A percentile compares a stretch with the other conserved stretches of the same genome.
These are phyloP conservation scores for Sciaenops ocellatus DNA, from an alignment of 2,797 vertebrate genomes.

Conservation along the genomic window DNA sequence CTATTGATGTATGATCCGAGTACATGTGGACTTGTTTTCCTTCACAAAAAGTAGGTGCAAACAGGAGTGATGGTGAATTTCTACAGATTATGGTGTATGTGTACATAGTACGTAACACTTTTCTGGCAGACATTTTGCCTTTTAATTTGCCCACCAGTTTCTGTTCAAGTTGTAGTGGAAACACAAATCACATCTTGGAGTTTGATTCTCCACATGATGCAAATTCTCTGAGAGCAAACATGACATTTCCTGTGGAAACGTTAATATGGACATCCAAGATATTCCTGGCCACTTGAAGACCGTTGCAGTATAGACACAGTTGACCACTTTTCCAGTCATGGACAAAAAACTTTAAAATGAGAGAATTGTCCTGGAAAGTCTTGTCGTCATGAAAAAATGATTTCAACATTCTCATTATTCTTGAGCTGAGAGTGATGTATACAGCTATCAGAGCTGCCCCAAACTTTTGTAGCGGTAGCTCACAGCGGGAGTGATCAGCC, in stretches of 20 bases:
- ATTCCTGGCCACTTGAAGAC: neutral
- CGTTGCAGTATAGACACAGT: too few relatives aligned
- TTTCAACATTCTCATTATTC: too few relatives aligned
- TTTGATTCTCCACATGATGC: neutral
- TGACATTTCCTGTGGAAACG: neutral
- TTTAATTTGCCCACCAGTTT: neutral
- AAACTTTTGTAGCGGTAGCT: too few relatives aligned
- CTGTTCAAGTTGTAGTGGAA: neutral
- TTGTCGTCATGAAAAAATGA: too few relatives aligned
- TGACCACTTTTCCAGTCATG: too few relatives aligned
- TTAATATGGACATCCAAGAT: neutral
- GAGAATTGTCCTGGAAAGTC: too few relatives aligned
- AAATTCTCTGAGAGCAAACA: neutral
- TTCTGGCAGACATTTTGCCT: too few relatives aligned
- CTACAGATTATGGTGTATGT: neutral
- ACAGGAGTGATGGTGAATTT: neutral
- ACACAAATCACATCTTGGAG: neutral
- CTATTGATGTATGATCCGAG: constrained; percentile 22
- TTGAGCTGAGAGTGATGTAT: too few relatives aligned
- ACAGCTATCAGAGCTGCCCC: too few relatives aligned
- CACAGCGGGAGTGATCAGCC: too few relatives aligned
- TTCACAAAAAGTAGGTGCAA: neutral
- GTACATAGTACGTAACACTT: neutral
- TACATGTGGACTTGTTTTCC: neutral
- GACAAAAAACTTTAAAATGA: too few relatives aligned